Evolutionary conservation across 1,140 invertebrate genomes (phyloP).

Genomic region (Eriocheir sinensis): DNA sequence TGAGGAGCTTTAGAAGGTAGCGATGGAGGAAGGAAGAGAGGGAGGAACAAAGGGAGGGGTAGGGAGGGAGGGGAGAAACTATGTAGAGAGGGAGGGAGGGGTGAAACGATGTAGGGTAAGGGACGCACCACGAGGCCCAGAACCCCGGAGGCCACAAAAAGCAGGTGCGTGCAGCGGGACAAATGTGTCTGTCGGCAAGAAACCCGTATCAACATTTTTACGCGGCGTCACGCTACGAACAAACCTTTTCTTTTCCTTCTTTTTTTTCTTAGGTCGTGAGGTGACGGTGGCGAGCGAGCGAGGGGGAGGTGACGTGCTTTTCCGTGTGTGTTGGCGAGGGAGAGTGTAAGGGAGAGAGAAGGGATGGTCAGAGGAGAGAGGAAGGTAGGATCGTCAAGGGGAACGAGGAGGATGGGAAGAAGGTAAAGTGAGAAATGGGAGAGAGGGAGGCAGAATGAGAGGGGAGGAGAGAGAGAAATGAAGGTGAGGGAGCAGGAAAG

Average conservation of each 20-base stretch:
- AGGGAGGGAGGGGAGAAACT: neutral
- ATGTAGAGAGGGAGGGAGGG: neutral
- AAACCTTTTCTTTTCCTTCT: neutral
- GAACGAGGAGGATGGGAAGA: too few relatives aligned
- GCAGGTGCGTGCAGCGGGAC: neutral
- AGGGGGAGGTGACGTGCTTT: neutral
- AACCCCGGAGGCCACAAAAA: neutral
- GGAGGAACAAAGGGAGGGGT: neutral
- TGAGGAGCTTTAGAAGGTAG: too few relatives aligned
- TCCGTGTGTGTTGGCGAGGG: neutral
- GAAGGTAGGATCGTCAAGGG: too few relatives aligned
- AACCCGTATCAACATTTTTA: constrained; percentile 17
- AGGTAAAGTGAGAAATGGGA: too few relatives aligned
- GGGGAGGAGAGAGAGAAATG: too few relatives aligned
- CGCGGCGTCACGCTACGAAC: neutral
- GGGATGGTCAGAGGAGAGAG: too few relatives aligned
- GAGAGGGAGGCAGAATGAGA: too few relatives aligned
- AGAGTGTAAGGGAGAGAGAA: too few relatives aligned
- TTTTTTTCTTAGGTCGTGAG: too few relatives aligned
- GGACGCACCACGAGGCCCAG: neutral
- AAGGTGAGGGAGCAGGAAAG: too few relatives aligned
- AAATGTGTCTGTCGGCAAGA: neutral
- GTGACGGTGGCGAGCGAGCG: neutral
- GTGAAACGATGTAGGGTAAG: neutral
- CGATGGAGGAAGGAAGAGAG: neutral